These are phyloP conservation scores for Drosophila novamexicana DNA, from an alignment of 1,140 invertebrate genomes.

Conservation along the genomic window DNA sequence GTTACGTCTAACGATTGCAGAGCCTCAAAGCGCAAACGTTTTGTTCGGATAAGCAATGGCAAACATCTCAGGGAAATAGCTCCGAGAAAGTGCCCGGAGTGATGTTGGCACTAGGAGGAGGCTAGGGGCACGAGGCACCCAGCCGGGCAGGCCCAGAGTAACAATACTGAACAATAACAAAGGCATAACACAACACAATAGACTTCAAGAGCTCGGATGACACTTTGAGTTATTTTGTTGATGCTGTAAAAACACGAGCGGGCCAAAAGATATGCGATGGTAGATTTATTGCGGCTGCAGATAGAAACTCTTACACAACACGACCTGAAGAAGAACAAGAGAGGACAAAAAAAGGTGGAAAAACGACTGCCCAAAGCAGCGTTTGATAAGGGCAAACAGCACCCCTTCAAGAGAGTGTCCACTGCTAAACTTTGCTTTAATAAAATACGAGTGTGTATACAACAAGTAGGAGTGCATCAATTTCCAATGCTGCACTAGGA, in stretches of 20 bases:
- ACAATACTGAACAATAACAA: constrained; percentile 63
- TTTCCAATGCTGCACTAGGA: neutral
- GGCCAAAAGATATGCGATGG: constrained; percentile 67
- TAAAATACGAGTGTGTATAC: constrained; percentile 20
- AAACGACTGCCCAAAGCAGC: constrained; percentile 43
- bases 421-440: constrained; percentile 54
- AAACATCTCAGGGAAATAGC: constrained; percentile 30
- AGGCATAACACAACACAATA: constrained; percentile 59
- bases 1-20: constrained; percentile 63
- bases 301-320: constrained; percentile 33
- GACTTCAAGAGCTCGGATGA: constrained; percentile 80
- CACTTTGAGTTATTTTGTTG: constrained; percentile 81
- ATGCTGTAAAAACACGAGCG: constrained; percentile 66
- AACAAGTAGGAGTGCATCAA: neutral
- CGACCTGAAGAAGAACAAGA: constrained; percentile 10
- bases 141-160: neutral
- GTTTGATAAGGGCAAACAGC: constrained; percentile 63
- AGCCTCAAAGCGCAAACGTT: constrained; percentile 62
- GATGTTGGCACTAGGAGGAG: no score
- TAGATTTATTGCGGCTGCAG: constrained; percentile 68
- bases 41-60: constrained; percentile 62
- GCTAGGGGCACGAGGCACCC: neutral
- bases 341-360: constrained; percentile 44
- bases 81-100: neutral
- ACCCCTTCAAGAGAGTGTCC: constrained; percentile 50